Base-by-base conservation (phyloP, 2,888 invertebrate genomes). In the Dicycla oo region DNA sequence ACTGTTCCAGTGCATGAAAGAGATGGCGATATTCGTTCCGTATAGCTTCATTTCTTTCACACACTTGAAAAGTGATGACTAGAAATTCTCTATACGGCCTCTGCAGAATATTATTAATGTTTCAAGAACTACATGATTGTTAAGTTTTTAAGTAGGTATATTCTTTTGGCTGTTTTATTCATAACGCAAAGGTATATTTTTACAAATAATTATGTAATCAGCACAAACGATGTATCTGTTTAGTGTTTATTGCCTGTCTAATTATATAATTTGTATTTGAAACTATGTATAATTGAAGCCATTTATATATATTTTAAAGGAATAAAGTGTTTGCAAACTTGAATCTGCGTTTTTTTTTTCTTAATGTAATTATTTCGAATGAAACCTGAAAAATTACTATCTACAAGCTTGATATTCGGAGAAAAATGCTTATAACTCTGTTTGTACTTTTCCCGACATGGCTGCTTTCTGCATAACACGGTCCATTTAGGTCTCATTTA, bases 251-350 rank as follows among this genome's bases (percentile, higher is more conserved):
- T 69, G 43, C 57, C 45, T 64, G 58, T 69, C 47, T 70, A 38
- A 67, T 65, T 62, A 64, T 72, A 63, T 75, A 56, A 74, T 78
- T 79, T 82, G 75, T 73, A 82, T 75, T 74, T 76, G 70, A 80
- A 78, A 72, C 47, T 82, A 78, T 82, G 75, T 84, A 57, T 82
- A 82, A 74, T 74, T 82, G 69, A 80, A 74, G 71, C 63, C 74
- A 78, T 79, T 70, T 69, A 79, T 82, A 76, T 80, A 81, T 78
- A 69, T 78, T 78, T 85, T 80, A 81, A 77, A 78, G 75, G 87
- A 87, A 85, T 90, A 87, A 88, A 90, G 86, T 88, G 88, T 88
- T 88, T 86, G 87, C 85, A 88, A 88, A 87, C 76, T 76, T 70
- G 58, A 23, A 49, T 61, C 2, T 56, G 62, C 72, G 45, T 75